Evolutionary conservation across 2,797 vertebrate species (phyloP).

Genomic region (Sebastes miniatus): DNA sequence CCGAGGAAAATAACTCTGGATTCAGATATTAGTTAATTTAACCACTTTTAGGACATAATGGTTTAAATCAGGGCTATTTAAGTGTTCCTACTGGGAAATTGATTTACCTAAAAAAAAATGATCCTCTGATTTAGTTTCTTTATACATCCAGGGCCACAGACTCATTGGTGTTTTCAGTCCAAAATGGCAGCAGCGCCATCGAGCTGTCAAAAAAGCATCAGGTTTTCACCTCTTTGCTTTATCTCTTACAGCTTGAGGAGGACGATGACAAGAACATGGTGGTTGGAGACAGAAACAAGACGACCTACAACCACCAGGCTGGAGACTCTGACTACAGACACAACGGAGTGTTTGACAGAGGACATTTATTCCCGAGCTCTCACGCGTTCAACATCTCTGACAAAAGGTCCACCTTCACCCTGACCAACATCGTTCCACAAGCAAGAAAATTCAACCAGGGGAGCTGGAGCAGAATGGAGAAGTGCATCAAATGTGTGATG

Average conservation of each 20-base stretch:
- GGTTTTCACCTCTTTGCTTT: neutral
- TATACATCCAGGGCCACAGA: too few species aligned
- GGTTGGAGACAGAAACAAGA: neutral
- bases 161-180: too few species aligned
- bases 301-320: neutral
- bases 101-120: too few species aligned
- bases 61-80: too few species aligned
- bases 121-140: too few species aligned
- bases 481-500: neutral
- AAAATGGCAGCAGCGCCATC: too few species aligned
- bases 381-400: neutral
- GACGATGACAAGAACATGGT: neutral
- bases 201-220: too few species aligned
- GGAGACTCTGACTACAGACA: neutral
- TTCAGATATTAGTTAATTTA: too few species aligned
- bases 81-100: too few species aligned
- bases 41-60: too few species aligned
- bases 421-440: conserved; percentile 39
- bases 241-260: conserved; percentile 28
- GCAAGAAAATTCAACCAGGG: conserved; percentile 10
- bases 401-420: neutral
- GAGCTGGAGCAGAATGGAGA: conserved; percentile 52
- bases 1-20: too few species aligned
- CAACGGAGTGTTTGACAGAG: neutral
- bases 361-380: neutral